Evolutionary conservation across 1,140 invertebrate genomes (phyloP).

Genomic region (Luehdorfia chinensis): DNA sequence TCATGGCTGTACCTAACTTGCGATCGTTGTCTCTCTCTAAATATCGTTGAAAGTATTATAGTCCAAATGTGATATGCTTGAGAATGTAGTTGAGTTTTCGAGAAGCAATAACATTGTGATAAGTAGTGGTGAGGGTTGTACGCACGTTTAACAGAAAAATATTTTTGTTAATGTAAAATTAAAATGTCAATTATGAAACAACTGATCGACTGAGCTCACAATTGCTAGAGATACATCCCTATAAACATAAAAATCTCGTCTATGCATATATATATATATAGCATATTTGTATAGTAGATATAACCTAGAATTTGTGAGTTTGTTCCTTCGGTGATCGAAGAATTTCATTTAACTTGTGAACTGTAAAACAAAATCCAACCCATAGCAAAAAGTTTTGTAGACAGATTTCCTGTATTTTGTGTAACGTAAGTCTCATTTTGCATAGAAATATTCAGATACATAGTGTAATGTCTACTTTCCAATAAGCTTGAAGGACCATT

Average conservation of each 20-base stretch:
- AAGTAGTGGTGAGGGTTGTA: constrained; percentile 59
- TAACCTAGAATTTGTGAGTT: constrained; percentile 27
- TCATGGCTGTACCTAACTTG: constrained; percentile 12
- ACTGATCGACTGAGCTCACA: constrained; percentile 26
- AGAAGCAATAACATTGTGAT: constrained; percentile 76
- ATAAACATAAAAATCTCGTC: too few relatives aligned
- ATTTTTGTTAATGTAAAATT: constrained; percentile 47
- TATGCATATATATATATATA: too few relatives aligned
- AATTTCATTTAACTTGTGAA: constrained; percentile 19
- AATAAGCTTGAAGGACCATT: constrained; percentile 70
- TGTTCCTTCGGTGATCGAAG: constrained; percentile 17
- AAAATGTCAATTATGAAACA: constrained; percentile 65
- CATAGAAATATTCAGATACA: constrained; percentile 22
- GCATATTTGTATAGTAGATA: too few relatives aligned
- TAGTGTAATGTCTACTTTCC: constrained; percentile 53
- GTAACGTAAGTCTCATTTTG: constrained; percentile 29
- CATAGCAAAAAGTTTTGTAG: constrained; percentile 30
- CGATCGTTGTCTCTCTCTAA: constrained; percentile 21
- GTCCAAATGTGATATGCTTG: constrained; percentile 69
- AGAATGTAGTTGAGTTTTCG: constrained; percentile 63
- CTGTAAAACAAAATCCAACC: constrained; percentile 28
- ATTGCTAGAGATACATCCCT: constrained; percentile 11
- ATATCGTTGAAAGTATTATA: constrained; percentile 40
- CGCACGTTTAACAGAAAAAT: constrained; percentile 44
- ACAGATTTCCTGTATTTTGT: constrained; percentile 37